Percentiles rank a stretch among this genome's conserved stretches.
These are phyloP conservation scores for Fregata magnificens DNA, from an alignment of 2,113 vertebrate genomes.

Conservation along the genomic window DNA sequence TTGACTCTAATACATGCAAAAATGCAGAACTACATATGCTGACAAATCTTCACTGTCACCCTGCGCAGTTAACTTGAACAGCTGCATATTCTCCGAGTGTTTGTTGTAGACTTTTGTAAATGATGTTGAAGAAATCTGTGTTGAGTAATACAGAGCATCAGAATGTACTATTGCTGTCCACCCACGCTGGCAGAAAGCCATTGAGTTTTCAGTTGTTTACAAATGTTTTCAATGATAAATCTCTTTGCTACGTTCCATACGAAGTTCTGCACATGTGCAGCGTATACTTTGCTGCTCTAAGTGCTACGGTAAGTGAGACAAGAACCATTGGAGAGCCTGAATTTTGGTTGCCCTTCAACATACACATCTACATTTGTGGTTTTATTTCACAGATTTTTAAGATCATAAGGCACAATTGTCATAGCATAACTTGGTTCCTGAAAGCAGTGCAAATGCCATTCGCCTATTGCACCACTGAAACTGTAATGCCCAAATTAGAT, in stretches of 20 bases:
- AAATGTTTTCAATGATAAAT: neutral
- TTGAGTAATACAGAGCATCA: neutral
- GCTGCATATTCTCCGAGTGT: neutral
- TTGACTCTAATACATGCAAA: neutral
- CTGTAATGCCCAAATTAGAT: neutral
- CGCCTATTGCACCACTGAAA: neutral
- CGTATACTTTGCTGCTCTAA: neutral
- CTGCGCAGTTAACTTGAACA: neutral
- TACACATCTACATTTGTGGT: neutral
- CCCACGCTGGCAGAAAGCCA: neutral
- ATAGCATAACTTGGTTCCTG: neutral
- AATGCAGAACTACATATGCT: neutral
- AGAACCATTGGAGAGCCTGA: neutral
- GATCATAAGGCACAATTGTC: neutral
- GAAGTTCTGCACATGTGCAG: neutral
- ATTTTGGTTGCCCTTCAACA: neutral
- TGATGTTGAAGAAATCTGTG: neutral
- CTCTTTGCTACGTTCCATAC: neutral
- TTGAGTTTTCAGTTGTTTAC: neutral
- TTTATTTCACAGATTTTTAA: neutral
- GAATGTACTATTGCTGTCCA: neutral
- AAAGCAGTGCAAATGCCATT: neutral
- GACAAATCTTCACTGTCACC: neutral
- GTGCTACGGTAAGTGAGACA: fast-evolving
- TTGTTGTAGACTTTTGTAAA: neutral